Conservation (phyloP, 2,888 invertebrate genomes). For the Macrosiphum euphorbiae region DNA sequence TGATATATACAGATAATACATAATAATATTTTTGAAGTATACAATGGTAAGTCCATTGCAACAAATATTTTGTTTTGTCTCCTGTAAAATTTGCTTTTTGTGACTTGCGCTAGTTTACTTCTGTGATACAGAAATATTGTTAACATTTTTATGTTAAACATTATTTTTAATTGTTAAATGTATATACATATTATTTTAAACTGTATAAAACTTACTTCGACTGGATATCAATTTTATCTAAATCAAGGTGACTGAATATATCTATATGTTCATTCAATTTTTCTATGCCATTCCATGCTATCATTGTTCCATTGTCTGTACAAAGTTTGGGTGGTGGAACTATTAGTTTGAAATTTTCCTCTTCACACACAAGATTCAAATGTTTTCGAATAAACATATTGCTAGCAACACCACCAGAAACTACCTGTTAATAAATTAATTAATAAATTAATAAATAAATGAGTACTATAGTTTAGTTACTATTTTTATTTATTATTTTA, state of each 20-base stretch:
- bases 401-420: conserved; percentile 97
- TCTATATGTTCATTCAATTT: conserved; percentile 75
- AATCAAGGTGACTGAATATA: conserved; percentile 71
- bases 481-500: not conserved
- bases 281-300: conserved; percentile 98
- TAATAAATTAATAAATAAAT: conserved; percentile 44
- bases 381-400: conserved; percentile 85
- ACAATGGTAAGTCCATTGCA: too few species aligned
- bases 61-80: too few species aligned
- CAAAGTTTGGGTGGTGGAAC: conserved; percentile 89
- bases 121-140: too few species aligned
- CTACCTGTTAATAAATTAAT: conserved; percentile 79
- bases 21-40: too few species aligned
- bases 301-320: conserved; percentile 99
- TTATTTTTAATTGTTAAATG: not conserved
- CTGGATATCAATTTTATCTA: conserved; percentile 76
- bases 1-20: too few species aligned
- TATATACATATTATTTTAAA: not conserved
- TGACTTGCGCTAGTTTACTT: too few species aligned
- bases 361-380: conserved; percentile 78
- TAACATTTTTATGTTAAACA: not conserved
- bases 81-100: too few species aligned
- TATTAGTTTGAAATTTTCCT: conserved; percentile 77
- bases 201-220: conserved; percentile 71
- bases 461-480: not conserved